Base-by-base conservation (phyloP, 2,797 vertebrate species). In the Cossypha dichroa region DNA sequence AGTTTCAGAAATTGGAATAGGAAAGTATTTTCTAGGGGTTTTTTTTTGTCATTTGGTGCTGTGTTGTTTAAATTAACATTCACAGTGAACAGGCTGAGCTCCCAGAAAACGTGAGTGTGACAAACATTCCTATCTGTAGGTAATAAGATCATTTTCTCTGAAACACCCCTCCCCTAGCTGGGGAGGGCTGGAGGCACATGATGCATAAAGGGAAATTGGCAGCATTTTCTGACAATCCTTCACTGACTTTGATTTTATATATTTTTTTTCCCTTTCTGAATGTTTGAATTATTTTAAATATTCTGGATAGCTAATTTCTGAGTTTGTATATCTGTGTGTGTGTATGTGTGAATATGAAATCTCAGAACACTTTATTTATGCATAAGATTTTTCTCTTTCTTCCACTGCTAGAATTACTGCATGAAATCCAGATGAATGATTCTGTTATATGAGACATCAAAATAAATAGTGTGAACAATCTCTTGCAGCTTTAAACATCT, bases 401-500 rank as follows among this genome's bases (percentile, higher is more conserved):
- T 82, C 26, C 2, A 14, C 15, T 86, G 23, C 59, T 81, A 46
- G 43, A 78, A 88, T 62, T 95, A 38, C 72, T 70, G 41, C 48
- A 66, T 69, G 56, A 88, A 91, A 92, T 90, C 48, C 69, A 88
- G 67, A 64, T 0, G 3, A 92, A 52, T 51, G 63, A 73, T 86
- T 94, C 55, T 38, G 43, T 86, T 92, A 87, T n/a, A 68, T 1
- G 8, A 89, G 67, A 91, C 81, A 89, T 79, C 74, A 93, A 86
- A 94, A 95, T 94, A 95, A 93, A 88, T 62, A 78, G 58, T 34
- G 43, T 55, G 51, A 96, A 92, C 55, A 93, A 59, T 82, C 63
- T 93, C 63, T 87, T 92, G 55, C 33, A 91, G 70, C 36, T 94
- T 96, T 96, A 94, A 94, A 51, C 33, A 62, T 88, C 86, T 86